These are phyloP conservation scores for Thalassoma bifasciatum DNA, from an alignment of 2,113 vertebrate species.

Conservation along the genomic window DNA sequence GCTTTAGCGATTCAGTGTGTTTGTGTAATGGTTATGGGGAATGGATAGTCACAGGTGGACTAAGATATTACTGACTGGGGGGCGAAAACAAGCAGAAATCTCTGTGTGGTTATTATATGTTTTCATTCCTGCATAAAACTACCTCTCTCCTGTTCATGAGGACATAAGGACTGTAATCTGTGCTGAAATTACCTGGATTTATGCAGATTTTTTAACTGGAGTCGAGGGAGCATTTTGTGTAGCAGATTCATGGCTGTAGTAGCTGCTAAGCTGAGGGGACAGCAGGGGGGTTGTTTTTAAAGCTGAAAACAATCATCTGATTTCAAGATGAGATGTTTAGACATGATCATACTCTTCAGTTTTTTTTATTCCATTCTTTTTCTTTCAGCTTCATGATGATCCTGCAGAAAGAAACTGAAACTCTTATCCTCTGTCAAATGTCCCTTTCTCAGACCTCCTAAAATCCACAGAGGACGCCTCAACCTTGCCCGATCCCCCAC, in stretches of 20 bases:
- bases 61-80: not conserved
- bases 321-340: too few relatives aligned
- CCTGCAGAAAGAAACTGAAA: conserved; percentile 7
- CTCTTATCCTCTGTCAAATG: not conserved
- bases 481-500: conserved; percentile 38
- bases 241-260: not conserved
- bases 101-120: not conserved
- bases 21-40: not conserved
- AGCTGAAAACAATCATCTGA: not conserved
- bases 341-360: too few relatives aligned
- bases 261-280: not conserved
- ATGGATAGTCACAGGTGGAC: not conserved
- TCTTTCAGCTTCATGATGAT: not conserved
- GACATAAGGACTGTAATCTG: not conserved
- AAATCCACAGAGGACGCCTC: conserved; percentile 21
- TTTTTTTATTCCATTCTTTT: too few relatives aligned
- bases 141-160: not conserved
- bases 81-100: not conserved
- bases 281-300: too few relatives aligned
- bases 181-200: not conserved
- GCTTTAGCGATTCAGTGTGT: not conserved
- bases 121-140: not conserved
- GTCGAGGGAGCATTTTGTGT: not conserved
- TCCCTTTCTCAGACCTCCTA: not conserved
- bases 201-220: not conserved